These are phyloP conservation scores for Macropus fuliginosus DNA, from an alignment of 2,797 vertebrate species.

Conservation along the genomic window DNA sequence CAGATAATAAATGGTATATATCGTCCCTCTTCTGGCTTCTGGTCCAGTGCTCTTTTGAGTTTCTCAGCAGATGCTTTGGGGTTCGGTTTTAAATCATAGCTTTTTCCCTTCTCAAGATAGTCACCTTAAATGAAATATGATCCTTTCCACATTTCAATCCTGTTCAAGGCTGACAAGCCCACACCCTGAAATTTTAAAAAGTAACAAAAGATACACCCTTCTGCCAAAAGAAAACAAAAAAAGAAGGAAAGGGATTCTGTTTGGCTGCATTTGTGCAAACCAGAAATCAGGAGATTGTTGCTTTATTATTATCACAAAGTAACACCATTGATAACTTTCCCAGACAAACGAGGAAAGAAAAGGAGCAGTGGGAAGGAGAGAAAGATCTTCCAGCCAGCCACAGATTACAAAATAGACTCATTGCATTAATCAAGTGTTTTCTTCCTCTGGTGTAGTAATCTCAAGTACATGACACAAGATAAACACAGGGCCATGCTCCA, in stretches of 20 bases:
- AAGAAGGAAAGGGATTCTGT: constrained; percentile 9
- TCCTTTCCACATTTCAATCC: neutral
- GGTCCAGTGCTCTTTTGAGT: neutral
- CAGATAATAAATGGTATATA: neutral
- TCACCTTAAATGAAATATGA: neutral
- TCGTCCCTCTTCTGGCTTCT: neutral
- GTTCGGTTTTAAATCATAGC: constrained; percentile 20
- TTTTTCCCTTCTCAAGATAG: neutral
- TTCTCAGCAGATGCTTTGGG: neutral
- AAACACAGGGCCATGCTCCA: constrained; percentile 61
- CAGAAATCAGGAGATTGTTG: neutral
- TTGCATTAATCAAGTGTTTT: constrained; percentile 49
- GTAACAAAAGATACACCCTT: constrained; percentile 15
- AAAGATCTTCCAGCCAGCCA: constrained; percentile 43
- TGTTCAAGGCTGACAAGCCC: neutral
- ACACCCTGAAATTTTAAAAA: neutral
- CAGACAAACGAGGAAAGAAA: constrained; percentile 25
- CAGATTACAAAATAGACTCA: constrained; percentile 24
- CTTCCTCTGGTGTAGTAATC: constrained; percentile 60
- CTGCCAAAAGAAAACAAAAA: neutral
- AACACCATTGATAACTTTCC: constrained; percentile 26
- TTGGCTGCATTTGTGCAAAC: neutral
- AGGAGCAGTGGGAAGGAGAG: constrained; percentile 9
- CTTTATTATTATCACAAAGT: neutral
- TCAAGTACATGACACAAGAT: constrained; percentile 51